Evolutionary conservation across 1,140 invertebrate species (phyloP), one percentile per base, ranked within the genome.

Genomic region (Pararge aegeria): DNA sequence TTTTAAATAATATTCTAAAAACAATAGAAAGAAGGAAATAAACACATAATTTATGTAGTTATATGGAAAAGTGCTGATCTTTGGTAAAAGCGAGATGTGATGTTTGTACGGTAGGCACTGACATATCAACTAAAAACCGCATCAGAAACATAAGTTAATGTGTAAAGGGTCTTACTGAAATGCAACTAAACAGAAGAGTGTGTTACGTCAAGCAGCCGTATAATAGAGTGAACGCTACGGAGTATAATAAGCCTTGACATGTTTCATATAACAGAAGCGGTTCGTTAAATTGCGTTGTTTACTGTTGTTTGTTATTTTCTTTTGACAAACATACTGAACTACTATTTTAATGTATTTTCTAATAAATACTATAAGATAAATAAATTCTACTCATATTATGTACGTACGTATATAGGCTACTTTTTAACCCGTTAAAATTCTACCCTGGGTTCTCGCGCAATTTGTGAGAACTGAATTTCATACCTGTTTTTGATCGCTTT

Each of bases 151-250:
- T 9, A 40, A 4, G 38, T 16, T 6, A 46, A 7, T 49, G 42
- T 56, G 55, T 15, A 49, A 38, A 12, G 19, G 27, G 19, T 54
- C 50, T 58, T 29, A 64, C 16, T 34, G 48, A 54, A 54, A 57
- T 57, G 57, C 56, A 34, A 70, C 55, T 49, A 27, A 21, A 58
- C 58, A 53, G 30, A 38, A 40, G 18, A 20, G 19, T 70, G 71
- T 52, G 61, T 66, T 70, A 56, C 66, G 61, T 71, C 68, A 74
- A 68, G 56, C 55, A 48, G 60, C 49, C 59, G 55, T 56, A 64
- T 67, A 58, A 65, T 53, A 49, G 53, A 48, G 58, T 55, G 58
- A 53, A 61, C 62, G 29, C 24, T 30, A 49, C 46, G 24, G 44
- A 44, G 29, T 62, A 58, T 62, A 62, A 62, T 66, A 62, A 62